Conservation (phyloP, 2,888 invertebrate genomes). For the Corbicula japonica region DNA sequence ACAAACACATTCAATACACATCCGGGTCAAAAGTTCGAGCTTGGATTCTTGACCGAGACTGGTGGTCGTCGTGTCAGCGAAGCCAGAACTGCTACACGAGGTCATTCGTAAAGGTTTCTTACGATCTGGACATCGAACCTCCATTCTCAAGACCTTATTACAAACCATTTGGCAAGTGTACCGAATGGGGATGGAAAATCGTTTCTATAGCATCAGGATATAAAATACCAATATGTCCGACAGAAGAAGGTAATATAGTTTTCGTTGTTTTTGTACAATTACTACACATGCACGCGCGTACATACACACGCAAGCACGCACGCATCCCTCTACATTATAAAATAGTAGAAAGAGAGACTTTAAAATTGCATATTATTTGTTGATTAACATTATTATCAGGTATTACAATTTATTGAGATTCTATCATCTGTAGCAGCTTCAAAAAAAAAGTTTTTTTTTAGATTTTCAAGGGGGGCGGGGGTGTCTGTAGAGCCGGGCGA, state of each 20-base stretch:
- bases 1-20: constrained; percentile 56
- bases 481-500: too few species aligned
- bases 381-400: too few species aligned
- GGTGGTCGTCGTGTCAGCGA: constrained; percentile 56
- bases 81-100: constrained; percentile 57
- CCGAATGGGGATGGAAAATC: constrained; percentile 68
- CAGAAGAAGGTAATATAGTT: constrained; percentile 70
- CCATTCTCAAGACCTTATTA: constrained; percentile 75
- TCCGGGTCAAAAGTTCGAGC: constrained; percentile 68
- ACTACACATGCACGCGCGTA: too few species aligned
- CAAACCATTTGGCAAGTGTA: constrained; percentile 60
- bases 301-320: too few species aligned
- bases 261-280: too few species aligned
- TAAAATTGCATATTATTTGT: too few species aligned
- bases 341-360: too few species aligned
- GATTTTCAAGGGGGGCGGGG: too few species aligned
- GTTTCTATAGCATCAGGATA: constrained; percentile 52
- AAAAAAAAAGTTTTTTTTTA: too few species aligned
- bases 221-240: constrained; percentile 60
- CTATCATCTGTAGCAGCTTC: too few species aligned
- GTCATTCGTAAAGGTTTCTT: constrained; percentile 68
- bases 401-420: too few species aligned
- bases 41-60: constrained; percentile 72
- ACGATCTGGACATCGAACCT: constrained; percentile 57
- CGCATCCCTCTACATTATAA: too few species aligned